Conservation (phyloP, 2,888 invertebrate species). For the Nasonovia ribisnigri region DNA sequence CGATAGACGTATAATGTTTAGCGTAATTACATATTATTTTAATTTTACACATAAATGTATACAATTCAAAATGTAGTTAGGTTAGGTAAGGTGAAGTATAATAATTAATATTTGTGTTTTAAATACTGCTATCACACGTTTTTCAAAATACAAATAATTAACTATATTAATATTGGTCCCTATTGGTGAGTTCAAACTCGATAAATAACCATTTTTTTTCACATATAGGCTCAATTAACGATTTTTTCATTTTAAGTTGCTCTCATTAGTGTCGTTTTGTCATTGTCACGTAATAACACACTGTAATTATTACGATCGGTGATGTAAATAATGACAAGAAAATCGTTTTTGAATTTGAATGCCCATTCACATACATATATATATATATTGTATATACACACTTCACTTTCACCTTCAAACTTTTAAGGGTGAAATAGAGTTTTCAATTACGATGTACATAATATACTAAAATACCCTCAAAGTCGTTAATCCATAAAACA, state of each 20-base stretch:
- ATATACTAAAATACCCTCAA: not conserved
- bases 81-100: not conserved
- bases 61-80: not conserved
- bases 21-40: not conserved
- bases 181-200: not conserved
- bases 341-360: not conserved
- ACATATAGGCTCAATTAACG: not conserved
- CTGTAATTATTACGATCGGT: not conserved
- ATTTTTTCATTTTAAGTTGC: not conserved
- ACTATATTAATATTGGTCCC: not conserved
- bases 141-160: not conserved
- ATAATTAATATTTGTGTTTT: not conserved
- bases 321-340: not conserved
- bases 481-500: constrained; percentile 27
- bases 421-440: constrained; percentile 27
- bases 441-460: not conserved
- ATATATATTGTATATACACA: not conserved
- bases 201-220: not conserved
- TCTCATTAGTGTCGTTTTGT: not conserved
- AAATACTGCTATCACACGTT: not conserved
- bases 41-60: not conserved
- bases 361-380: not conserved
- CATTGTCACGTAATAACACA: not conserved
- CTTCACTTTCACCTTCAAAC: not conserved
- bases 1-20: not conserved